A percentile compares a stretch with the other conserved stretches of the same genome.
Evolutionary conservation across 2,888 invertebrate species (phyloP).

Genomic region (Trachelus stipa): DNA sequence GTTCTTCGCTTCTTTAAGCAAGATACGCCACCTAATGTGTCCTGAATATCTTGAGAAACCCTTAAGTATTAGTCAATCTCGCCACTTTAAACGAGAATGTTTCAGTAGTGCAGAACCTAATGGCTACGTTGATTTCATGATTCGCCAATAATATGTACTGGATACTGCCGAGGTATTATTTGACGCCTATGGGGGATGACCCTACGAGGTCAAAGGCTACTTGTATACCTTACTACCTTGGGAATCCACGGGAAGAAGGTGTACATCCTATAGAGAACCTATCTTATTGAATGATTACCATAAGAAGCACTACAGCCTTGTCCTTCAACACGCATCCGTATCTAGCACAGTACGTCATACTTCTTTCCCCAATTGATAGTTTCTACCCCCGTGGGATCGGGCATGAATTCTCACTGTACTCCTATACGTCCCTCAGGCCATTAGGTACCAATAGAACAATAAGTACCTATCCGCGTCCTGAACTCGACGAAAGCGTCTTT

Average conservation of each 20-base stretch:
- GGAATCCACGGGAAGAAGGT: background rate
- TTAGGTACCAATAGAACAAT: background rate
- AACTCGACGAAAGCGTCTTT: background rate
- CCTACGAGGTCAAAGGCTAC: background rate
- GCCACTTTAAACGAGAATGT: constrained; percentile 24
- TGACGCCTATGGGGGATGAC: background rate
- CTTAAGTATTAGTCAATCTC: constrained; percentile 33
- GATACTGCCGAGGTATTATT: constrained; percentile 9
- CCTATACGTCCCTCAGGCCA: background rate
- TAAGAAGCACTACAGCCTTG: background rate
- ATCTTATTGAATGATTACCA: background rate
- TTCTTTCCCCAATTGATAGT: background rate
- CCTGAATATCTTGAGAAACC: constrained; percentile 34
- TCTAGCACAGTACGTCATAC: background rate
- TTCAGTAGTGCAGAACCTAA: background rate
- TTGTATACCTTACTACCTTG: background rate
- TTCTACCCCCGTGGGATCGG: background rate
- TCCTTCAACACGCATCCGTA: background rate
- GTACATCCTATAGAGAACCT: background rate
- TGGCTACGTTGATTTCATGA: constrained; percentile 17
- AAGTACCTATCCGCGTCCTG: background rate
- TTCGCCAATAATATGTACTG: constrained; percentile 30
- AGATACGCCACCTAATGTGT: constrained; percentile 39
- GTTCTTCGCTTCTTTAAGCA: constrained; percentile 29
- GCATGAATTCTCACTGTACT: background rate